Conservation (phyloP, 2,797 vertebrate genomes). For the Macroramphosus scolopax region DNA sequence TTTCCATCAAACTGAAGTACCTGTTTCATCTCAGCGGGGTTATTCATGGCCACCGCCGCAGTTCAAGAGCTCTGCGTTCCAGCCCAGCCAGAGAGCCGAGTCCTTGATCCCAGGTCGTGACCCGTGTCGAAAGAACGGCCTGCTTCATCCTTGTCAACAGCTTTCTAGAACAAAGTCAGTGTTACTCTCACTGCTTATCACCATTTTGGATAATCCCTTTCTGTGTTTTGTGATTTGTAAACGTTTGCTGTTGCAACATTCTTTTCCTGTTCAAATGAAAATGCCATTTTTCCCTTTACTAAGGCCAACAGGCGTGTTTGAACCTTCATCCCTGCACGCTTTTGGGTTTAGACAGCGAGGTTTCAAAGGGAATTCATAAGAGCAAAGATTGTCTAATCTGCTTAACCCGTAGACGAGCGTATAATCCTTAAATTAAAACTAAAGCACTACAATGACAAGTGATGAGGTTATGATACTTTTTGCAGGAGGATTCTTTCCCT, state of each 20-base stretch:
- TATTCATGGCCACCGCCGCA: conserved; percentile 4
- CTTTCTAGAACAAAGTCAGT: conserved; percentile 9
- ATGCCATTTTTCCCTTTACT: not conserved
- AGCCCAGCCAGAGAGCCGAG: conserved; percentile 12
- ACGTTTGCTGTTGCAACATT: too few species aligned
- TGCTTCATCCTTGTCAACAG: conserved; percentile 24
- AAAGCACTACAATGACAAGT: conserved; percentile 25
- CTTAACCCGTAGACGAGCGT: conserved; percentile 17
- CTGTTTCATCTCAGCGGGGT: conserved; percentile 23
- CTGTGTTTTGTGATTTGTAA: too few species aligned
- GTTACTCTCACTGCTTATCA: not conserved
- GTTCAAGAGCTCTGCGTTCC: conserved; percentile 3
- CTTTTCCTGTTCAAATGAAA: too few species aligned
- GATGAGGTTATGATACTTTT: too few species aligned
- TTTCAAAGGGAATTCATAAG: conserved; percentile 21
- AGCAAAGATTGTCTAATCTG: conserved; percentile 32
- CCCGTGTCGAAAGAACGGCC: conserved; percentile 29
- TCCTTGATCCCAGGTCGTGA: conserved; percentile 27
- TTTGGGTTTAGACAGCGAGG: too few species aligned
- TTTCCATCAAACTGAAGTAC: conserved; percentile 21
- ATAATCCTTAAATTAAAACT: conserved; percentile 27
- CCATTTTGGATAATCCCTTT: not conserved
- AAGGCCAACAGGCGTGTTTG: conserved; percentile 1
- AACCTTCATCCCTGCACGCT: too few species aligned
- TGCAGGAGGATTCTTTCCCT: too few species aligned